phyloP scores from a whole-genome alignment of 35 echinoderm and acorn worm genomes.

The Stichopus chloronotus region DNA sequence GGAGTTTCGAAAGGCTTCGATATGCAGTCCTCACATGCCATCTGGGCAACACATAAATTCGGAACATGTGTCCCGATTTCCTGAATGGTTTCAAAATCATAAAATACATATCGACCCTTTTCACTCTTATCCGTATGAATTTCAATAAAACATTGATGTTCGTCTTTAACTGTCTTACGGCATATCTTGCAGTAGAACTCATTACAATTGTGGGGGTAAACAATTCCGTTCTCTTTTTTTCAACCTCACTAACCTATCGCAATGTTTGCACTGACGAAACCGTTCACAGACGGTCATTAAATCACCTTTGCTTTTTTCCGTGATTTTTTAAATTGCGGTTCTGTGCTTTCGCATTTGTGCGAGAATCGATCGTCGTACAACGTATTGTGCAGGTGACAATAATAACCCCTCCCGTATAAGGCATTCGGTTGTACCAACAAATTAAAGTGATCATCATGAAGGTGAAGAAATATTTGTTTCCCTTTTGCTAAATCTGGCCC shows the following conservation, averaged over 20 bases:
- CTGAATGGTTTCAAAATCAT: neutral
- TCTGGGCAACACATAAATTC: conserved; percentile 41
- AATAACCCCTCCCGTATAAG: neutral
- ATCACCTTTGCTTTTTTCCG: too few species aligned
- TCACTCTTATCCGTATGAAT: too few species aligned
- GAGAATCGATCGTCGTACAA: neutral
- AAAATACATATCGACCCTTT: neutral
- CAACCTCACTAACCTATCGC: too few species aligned
- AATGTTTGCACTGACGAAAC: neutral
- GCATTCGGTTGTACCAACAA: conserved; percentile 14
- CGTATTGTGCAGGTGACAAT: neutral
- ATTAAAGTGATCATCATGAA: conserved; percentile 4
- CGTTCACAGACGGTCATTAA: neutral
- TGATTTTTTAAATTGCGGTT: neutral
- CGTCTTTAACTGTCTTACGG: neutral
- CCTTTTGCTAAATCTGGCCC: conserved; percentile 10
- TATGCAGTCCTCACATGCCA: conserved; percentile 58
- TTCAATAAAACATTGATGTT: too few species aligned
- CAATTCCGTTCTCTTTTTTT: neutral
- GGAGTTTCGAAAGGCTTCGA: neutral
- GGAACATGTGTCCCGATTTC: conserved; percentile 17
- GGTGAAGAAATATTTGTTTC: conserved; percentile 4
- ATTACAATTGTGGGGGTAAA: neutral
- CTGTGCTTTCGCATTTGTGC: neutral
- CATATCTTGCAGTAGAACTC: neutral